Base-by-base conservation (phyloP, 2,113 vertebrate species). In the Lota lota region DNA sequence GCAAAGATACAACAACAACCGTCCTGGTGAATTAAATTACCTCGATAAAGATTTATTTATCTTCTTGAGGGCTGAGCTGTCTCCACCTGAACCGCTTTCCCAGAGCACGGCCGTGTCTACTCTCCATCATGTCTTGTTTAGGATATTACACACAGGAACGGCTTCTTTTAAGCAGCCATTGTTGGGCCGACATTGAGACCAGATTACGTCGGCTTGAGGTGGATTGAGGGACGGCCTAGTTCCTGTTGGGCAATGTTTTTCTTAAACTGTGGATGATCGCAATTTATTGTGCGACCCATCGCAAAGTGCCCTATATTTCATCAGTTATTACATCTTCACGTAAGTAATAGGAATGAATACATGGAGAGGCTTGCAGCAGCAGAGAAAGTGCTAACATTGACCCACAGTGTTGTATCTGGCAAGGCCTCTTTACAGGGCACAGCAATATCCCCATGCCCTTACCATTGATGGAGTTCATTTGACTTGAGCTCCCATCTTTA, bases 11-110 rank as follows among this genome's bases (percentile, higher is more conserved):
- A 47, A 47, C 11, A 47, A 47, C 40, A 6, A 36, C 14, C 70
- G 77, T 63, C 67, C 77, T 76, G 78, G 78, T 75, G 71, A 80
- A 73, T 80, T 79, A 84, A 76, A 85, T 85, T 76, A 79, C 77
- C 72, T 77, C 80, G 82, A 79, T 75, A 77, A 78, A 80, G 79
- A 87, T 88, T 78, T 83, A 81, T 84, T 68, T 81, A 76, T 71
- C 67, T 77, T 73, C 67, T 66, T 62, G 12, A 56, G 76, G 61
- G 70, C 79, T 17, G 10, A 65, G 65, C 67, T 67, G 71, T 74
- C 70, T 80, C 63, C 1, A 69, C 68, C 70, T 68, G 61, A 76
- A 73, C 61, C 61, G 61, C 78, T 73, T 64, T 21, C 19, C 58
- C 74, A 63, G 66, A 69, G 68, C 61, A 74, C 66, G 66, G 72